Base-by-base conservation (phyloP, 2,888 invertebrate species). In the Alviniconcha strummeri region DNA sequence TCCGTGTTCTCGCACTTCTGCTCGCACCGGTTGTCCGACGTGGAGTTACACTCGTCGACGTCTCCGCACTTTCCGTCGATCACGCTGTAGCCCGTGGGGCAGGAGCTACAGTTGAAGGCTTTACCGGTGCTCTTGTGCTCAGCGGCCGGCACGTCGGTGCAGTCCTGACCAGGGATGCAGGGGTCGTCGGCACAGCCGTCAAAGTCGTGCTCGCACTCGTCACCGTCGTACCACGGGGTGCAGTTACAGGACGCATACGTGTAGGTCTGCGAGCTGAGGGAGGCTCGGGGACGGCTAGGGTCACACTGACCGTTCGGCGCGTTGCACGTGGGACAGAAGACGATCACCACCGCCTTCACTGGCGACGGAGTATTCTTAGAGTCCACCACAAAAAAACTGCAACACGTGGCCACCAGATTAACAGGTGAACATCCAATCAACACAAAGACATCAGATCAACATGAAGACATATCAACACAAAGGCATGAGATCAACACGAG, bases 141-240 rank as follows among this genome's bases (percentile, higher is more conserved):
- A 9, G 57, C 84, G 6, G 88, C 87, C 0, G 85, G 67, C 54
- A 82, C 71, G 81, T 89, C 89, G 11, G 88, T 86, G 78, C 89
- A 89, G 19, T 74, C 87, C 36, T 81, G 78, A 11, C 36, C n/a
- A 3, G 56, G 4, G 9, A 81, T 78, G 64, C 85, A 84, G 0
- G 87, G 85, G 6, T 19, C 67, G n/a, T 72, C 57, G 13, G 8
- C 36, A 71, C 88, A 88, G 15, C 85, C 88, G 67, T 86, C 56
- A 1, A 80, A 74, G 75, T 88, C 86, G 13, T 4, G 5, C 19
- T 79, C 75, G 74, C 88, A 88, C 67, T 84, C 67, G 7, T 74
- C 78, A 17, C 87, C 88, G 52, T 74, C 74, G 36, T 36, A 74
- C 8, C 52, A 15, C 13, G 15, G 19, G 4, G 8, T 17, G 36